Evolutionary conservation across 2,113 vertebrate genomes (phyloP), one percentile per base, ranked within the genome.

Genomic region (Sigmodon hispidus): DNA sequence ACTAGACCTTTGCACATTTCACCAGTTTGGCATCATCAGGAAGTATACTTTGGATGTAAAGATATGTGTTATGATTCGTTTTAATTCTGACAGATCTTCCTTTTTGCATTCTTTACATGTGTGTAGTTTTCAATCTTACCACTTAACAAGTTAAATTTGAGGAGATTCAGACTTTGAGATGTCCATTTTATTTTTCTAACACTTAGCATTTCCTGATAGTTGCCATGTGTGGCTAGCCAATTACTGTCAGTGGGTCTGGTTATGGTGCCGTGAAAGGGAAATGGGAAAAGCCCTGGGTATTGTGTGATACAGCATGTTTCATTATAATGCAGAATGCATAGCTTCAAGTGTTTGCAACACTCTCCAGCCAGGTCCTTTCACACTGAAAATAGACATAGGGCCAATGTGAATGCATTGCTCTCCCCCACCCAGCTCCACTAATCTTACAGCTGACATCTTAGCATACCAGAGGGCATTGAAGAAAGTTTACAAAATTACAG

Each of bases 241-340:
- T 97, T 95, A 81, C 89, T 94, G 89, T 97, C 91, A 95, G 65
- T 92, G 69, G 57, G 95, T 98, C 98, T 94, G 65, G 94, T 93
- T 98, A 97, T 93, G 67, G 98, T 98, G 94, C 59, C 93, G 91
- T 98, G 84, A 87, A 97, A 97, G 96, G 89, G 94, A 90, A 97
- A 97, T 96, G 90, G 92, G 81, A 65, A 80, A 81, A 93, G 79
- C 19, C 95, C 63, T 75, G 7, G 40, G 91, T 94, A 97, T 98
- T 96, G 97, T 97, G 92, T 95, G 96, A 97, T 97, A 97, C 95
- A 89, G 97, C 90, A 93, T 81, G 88, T 95, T 97, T 98, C 98
- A 98, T 98, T 98, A 97, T 97, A 96, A 98, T 98, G 97, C 97
- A 98, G 98, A 98, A 97, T 95, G 93, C 97, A 97, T 94, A 97